phyloP scores from a whole-genome alignment of 2,797 vertebrate genomes.

The Arnoldichthys spilopterus region DNA sequence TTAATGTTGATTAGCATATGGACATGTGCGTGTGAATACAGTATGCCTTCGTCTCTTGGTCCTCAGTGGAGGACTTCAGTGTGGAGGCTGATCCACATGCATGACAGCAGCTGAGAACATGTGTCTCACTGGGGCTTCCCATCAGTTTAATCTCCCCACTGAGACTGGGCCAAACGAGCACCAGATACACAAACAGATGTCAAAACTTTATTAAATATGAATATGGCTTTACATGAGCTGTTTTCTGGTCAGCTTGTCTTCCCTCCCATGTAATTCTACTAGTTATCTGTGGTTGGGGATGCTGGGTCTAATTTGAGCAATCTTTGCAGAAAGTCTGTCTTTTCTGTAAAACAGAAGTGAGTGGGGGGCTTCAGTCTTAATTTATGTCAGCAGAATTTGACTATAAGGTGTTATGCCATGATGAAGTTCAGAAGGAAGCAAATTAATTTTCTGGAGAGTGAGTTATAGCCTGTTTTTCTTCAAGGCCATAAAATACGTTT shows the following conservation, averaged over 20 bases:
- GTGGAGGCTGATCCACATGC: constrained; percentile 28
- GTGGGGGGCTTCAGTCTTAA: constrained; percentile 7
- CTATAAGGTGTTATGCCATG: not conserved
- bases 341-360: not conserved
- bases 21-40: constrained; percentile 26
- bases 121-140: constrained; percentile 37
- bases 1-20: constrained; percentile 42
- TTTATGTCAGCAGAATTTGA: constrained; percentile 4
- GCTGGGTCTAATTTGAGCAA: not conserved
- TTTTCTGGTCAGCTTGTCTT: constrained; percentile 29
- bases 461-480: constrained; percentile 38
- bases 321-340: not conserved
- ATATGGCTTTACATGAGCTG: constrained; percentile 35
- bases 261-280: not conserved
- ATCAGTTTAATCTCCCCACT: constrained; percentile 43
- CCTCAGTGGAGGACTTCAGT: constrained; percentile 25
- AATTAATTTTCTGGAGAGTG: constrained; percentile 28
- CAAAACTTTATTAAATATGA: constrained; percentile 47
- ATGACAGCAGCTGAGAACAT: constrained; percentile 32
- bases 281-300: not conserved
- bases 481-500: constrained; percentile 7
- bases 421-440: constrained; percentile 21
- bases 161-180: constrained; percentile 26
- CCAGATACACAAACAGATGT: constrained; percentile 44
- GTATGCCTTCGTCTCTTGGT: constrained; percentile 20